phyloP scores from a whole-genome alignment of 2,113 vertebrate species.

The Dryoscopus gambensis region DNA sequence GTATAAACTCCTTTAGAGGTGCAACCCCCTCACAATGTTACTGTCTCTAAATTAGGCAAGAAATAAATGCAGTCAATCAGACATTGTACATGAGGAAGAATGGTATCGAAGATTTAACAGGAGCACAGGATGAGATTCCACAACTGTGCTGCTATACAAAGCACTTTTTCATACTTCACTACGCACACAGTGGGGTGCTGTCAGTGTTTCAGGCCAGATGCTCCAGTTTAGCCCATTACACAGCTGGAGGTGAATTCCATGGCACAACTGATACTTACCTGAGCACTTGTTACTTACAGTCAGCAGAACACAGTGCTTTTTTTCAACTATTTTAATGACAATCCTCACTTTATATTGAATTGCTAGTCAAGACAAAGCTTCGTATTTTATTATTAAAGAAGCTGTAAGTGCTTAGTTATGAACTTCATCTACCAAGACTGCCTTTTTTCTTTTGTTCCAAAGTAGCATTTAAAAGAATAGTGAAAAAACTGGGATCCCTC shows the following conservation, averaged over 20 bases:
- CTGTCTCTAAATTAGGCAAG: neutral
- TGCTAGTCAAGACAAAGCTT: neutral
- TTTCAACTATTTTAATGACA: neutral
- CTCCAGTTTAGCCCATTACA: neutral
- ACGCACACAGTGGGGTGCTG: neutral
- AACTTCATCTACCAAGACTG: neutral
- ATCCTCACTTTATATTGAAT: neutral
- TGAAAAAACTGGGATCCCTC: neutral
- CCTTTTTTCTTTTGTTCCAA: neutral
- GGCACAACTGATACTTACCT: neutral
- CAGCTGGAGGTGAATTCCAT: neutral
- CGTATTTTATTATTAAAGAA: neutral
- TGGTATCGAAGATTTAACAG: neutral
- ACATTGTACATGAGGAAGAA: neutral
- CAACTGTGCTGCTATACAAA: neutral
- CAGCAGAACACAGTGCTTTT: neutral
- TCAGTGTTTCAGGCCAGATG: neutral
- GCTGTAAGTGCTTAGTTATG: neutral
- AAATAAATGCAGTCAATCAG: neutral
- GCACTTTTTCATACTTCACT: neutral
- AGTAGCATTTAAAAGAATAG: neutral
- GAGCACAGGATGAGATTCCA: neutral
- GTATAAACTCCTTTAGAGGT: slow-evolving; percentile 1
- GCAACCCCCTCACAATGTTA: neutral
- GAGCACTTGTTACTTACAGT: neutral